Conservation (phyloP, 2,113 vertebrate genomes). For the Astur gentilis region DNA sequence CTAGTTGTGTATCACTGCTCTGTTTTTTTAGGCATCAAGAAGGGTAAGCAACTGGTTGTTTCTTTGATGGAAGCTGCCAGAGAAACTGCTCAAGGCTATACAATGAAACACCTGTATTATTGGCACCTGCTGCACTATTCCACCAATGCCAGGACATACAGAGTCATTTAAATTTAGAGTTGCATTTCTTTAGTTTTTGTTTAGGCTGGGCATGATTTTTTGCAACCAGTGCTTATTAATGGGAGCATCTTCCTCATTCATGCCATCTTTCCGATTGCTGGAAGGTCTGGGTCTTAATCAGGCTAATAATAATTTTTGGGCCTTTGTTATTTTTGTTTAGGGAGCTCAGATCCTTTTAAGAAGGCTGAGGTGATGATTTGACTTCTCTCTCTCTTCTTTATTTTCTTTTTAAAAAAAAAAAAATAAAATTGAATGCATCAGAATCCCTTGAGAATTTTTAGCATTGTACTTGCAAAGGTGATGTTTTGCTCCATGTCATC, state of each 20-base stretch:
- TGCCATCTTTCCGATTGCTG: not conserved
- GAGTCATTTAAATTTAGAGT: not conserved
- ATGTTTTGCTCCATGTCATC: not conserved
- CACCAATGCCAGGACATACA: not conserved
- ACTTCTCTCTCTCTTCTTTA: not conserved
- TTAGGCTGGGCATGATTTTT: not conserved
- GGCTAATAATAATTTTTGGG: not conserved
- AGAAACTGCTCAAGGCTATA: not conserved
- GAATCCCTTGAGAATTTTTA: not conserved
- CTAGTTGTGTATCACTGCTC: not conserved
- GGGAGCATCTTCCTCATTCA: not conserved
- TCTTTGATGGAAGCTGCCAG: not conserved
- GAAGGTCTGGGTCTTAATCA: not conserved
- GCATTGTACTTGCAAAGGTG: not conserved
- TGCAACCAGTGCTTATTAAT: not conserved
- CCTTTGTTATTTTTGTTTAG: not conserved
- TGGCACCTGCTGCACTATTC: not conserved
- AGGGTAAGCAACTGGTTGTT: not conserved
- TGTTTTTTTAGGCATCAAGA: not conserved
- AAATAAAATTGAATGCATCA: not conserved
- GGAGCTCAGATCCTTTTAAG: not conserved
- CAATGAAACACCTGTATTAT: not conserved
- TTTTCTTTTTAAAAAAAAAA: no score
- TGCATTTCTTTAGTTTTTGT: not conserved
- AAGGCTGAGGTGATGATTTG: not conserved